Percentiles rank a stretch among this genome's conserved stretches.
phyloP scores from a whole-genome alignment of 2,888 invertebrate species.

The Plebejus argus region DNA sequence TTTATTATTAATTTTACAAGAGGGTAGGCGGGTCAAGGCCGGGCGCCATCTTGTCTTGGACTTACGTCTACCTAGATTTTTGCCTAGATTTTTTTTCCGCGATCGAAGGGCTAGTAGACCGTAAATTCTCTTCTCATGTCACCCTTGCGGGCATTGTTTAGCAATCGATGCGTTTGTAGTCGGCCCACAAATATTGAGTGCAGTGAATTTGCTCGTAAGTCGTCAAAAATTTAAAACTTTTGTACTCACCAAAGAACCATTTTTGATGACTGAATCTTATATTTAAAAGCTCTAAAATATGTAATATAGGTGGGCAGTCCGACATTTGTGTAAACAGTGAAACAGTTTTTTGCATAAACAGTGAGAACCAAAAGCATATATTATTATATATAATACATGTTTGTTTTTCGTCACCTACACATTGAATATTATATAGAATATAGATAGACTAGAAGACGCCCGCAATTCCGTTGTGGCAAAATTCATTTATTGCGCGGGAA shows the following conservation, averaged over 20 bases:
- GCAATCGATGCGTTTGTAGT: constrained; percentile 16
- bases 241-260: background rate
- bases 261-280: background rate
- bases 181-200: background rate
- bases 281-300: background rate
- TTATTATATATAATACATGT: too few relatives aligned
- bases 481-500: too few relatives aligned
- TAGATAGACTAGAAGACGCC: background rate
- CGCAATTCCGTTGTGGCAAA: too few relatives aligned
- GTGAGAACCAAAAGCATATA: too few relatives aligned
- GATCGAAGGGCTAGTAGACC: constrained; percentile 32
- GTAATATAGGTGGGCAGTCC: background rate
- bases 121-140: constrained; percentile 32
- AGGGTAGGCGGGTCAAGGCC: too few relatives aligned
- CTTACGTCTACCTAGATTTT: too few relatives aligned
- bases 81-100: too few relatives aligned
- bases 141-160: constrained; percentile 33
- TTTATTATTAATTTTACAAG: too few relatives aligned
- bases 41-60: too few relatives aligned
- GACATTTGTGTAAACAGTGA: too few relatives aligned
- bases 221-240: background rate
- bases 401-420: background rate
- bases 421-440: too few relatives aligned
- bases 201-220: background rate
- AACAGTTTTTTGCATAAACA: background rate